These are phyloP conservation scores for Actenoides hombroni DNA, from an alignment of 2,113 vertebrate genomes.

Conservation along the genomic window DNA sequence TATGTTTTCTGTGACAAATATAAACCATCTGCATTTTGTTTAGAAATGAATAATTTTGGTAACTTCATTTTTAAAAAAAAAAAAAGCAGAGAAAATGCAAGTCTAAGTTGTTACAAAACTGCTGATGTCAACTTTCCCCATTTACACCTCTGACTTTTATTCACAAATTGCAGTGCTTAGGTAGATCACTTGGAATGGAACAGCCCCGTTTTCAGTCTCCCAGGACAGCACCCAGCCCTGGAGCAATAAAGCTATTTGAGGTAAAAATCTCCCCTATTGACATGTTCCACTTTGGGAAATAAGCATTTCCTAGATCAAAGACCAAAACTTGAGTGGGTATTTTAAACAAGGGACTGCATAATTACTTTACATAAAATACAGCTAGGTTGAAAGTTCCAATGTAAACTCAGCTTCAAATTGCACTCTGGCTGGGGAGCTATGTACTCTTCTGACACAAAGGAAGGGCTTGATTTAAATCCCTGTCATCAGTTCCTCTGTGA, in stretches of 20 bases:
- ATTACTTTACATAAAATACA: slow-evolving; percentile 48
- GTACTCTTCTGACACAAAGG: not conserved
- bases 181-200: not conserved
- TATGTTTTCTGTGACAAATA: not conserved
- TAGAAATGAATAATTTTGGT: not conserved
- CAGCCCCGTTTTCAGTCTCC: not conserved
- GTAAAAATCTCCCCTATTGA: slow-evolving; percentile 27
- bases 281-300: slow-evolving; percentile 7
- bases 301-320: slow-evolving; percentile 32
- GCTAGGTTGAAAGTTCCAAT: not conserved
- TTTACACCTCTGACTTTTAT: not conserved
- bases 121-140: not conserved
- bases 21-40: not conserved
- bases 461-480: slow-evolving; percentile 34
- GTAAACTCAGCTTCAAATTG: slow-evolving; percentile 34
- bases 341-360: slow-evolving; percentile 8
- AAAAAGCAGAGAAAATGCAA: not conserved
- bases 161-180: not conserved
- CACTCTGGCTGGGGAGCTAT: not conserved
- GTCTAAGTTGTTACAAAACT: not conserved
- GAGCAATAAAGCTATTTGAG: not conserved
- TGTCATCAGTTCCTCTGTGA: not conserved
- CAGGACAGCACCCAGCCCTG: not conserved
- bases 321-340: not conserved
- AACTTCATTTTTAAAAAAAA: not conserved